Evolutionary conservation across 2,113 vertebrate genomes (phyloP), one percentile per base, ranked within the genome.

Genomic region (Colius striatus): DNA sequence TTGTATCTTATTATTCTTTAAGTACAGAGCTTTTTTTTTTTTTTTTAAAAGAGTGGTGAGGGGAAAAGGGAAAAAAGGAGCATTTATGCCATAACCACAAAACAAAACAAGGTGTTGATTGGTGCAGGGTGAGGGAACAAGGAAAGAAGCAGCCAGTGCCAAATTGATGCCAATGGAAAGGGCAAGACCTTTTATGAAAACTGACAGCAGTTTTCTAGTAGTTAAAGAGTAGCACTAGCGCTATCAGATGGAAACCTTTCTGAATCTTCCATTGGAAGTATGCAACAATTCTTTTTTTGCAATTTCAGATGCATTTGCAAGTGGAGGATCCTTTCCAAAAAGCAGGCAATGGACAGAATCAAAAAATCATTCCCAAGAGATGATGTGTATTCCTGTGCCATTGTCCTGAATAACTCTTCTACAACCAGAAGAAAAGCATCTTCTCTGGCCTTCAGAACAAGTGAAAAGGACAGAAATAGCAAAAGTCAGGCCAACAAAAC

Each of bases 1-100:
- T 89, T 88, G 54, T 75, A 90, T 90, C 66, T 94, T 87, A 86
- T 45, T 77, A 95, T 58, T 85, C 80, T 48, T 67, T 55, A 90
- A 94, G 34, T 48, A 92, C 25, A 85, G 82, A 70, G 23, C 45
- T 74, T n/a, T n/a, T n/a, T n/a, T n/a, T n/a, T n/a, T n/a, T n/a
- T n/a, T n/a, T n/a, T n/a, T n/a, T n/a, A n/a, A 53, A 5, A 16
- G 6, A 13, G 38, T 9, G 38, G 38, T 41, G 38, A 3, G 1
- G 4, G 21, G 2, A 6, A 6, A 16, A 22, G 2, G 58, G 43
- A 15, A 16, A 19, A 9, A 20, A 14, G 32, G 62, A 74, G 45
- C 8, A n/a, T 62, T 27, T 73, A 34, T n/a, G 30, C 76, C 53
- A 34, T 30, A 73, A 63, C 45, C 60, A 34, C 58, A 6, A 27